phyloP scores from a whole-genome alignment of 2,888 invertebrate species.

The Mimas tiliae region DNA sequence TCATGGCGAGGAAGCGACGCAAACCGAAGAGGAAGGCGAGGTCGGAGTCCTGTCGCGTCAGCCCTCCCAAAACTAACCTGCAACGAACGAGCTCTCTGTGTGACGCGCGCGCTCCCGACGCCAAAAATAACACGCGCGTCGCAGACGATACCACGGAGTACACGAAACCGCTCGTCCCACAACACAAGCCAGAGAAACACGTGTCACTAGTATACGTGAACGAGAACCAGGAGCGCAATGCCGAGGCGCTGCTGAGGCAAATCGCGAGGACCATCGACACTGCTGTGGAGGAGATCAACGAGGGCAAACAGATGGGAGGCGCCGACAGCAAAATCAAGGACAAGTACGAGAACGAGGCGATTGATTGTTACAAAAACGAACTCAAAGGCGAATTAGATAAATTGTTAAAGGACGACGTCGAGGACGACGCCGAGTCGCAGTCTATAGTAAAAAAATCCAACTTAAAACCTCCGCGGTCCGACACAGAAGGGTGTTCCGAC shows the following conservation, averaged over 20 bases:
- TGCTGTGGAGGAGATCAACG: conserved; percentile 70
- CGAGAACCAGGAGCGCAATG: conserved; percentile 72
- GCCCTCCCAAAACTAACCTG: conserved; percentile 59
- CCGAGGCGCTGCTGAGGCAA: conserved; percentile 74
- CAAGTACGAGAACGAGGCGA: conserved; percentile 63
- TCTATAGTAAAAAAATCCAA: conserved; percentile 69
- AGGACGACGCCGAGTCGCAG: conserved; percentile 56
- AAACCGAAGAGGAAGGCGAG: conserved; percentile 54
- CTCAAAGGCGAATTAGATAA: conserved; percentile 68
- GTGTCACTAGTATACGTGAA: conserved; percentile 77
- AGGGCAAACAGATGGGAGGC: conserved; percentile 66
- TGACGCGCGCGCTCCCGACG: conserved; percentile 56
- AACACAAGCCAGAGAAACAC: conserved; percentile 72
- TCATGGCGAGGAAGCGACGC: conserved; percentile 75
- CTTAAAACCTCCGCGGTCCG: conserved; percentile 71
- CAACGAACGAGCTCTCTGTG: conserved; percentile 61
- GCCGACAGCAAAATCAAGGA: conserved; percentile 57
- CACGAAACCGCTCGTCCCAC: conserved; percentile 75
- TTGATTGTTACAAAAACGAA: conserved; percentile 64
- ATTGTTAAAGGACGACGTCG: conserved; percentile 53
- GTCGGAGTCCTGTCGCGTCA: conserved; percentile 63
- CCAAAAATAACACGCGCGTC: conserved; percentile 67
- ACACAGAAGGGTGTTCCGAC: conserved; percentile 74
- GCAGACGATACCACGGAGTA: conserved; percentile 67
- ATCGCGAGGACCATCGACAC: conserved; percentile 77